Percentiles rank a stretch among this genome's conserved stretches.
Evolutionary conservation across 2,797 vertebrate species (phyloP).

Genomic region (Tadarida brasiliensis): DNA sequence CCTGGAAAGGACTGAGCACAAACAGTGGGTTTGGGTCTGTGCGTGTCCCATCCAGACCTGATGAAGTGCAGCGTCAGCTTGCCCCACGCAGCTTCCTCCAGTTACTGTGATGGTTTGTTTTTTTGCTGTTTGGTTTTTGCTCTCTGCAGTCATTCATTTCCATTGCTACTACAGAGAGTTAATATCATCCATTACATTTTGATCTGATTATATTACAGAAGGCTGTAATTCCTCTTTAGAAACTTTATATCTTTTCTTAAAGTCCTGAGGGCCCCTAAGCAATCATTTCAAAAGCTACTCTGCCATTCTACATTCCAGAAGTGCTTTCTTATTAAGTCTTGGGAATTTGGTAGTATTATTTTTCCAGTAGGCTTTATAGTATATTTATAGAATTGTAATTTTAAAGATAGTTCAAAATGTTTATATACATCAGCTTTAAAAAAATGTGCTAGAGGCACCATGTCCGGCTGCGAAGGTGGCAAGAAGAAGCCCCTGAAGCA

Average conservation of each 20-base stretch:
- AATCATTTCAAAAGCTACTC: background rate
- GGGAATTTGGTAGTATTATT: background rate
- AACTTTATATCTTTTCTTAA: slow-evolving; percentile 15
- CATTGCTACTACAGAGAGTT: background rate
- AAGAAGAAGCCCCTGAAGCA: too few species aligned
- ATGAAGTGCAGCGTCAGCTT: background rate
- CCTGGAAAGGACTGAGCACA: background rate
- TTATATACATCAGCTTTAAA: background rate
- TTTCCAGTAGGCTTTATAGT: background rate
- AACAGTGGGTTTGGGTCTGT: background rate
- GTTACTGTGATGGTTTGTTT: background rate
- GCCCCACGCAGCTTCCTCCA: background rate
- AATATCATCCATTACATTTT: background rate
- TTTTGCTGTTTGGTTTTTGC: background rate
- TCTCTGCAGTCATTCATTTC: background rate
- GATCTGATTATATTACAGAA: slow-evolving; percentile 13
- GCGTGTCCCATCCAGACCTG: background rate
- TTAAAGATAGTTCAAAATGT: slow-evolving; percentile 58
- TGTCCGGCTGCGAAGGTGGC: too few species aligned
- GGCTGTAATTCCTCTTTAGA: background rate
- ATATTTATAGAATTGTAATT: slow-evolving; percentile 37
- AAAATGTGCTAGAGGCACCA: background rate
- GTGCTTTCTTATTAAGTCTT: background rate
- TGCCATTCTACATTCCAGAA: background rate
- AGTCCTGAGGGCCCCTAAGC: background rate